Conservation (phyloP, 2,888 invertebrate genomes). For the Andricus quercusramuli region DNA sequence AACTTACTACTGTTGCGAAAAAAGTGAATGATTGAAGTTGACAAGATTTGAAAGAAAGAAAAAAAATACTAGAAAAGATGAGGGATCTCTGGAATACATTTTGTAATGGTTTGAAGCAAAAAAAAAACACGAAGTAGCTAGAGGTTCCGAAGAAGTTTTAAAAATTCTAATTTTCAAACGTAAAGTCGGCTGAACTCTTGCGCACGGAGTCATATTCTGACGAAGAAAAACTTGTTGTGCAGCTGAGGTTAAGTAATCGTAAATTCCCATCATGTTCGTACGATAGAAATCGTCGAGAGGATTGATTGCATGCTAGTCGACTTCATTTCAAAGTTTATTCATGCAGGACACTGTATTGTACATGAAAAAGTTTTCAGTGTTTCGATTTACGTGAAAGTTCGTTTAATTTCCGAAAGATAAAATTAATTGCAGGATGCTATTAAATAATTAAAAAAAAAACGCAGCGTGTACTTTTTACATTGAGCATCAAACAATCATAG, state of each 20-base stretch:
- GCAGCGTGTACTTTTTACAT: no score
- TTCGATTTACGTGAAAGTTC: background rate
- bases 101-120: background rate
- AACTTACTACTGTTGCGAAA: no score
- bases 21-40: no score
- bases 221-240: constrained; percentile 21
- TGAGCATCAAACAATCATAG: no score
- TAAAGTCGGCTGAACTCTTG: constrained; percentile 18
- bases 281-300: constrained; percentile 29
- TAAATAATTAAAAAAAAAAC: no score
- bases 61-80: no score
- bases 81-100: no score
- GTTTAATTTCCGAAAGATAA: background rate
- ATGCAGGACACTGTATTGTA: background rate
- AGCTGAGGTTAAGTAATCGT: constrained; percentile 20
- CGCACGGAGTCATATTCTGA: constrained; percentile 16
- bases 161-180: background rate
- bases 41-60: no score
- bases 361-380: background rate
- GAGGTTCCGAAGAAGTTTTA: background rate
- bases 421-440: no score
- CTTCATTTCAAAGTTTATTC: constrained; percentile 24
- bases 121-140: background rate
- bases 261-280: constrained; percentile 31
- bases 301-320: constrained; percentile 7